Evolutionary conservation across 2,797 vertebrate genomes (phyloP), one percentile per base, ranked within the genome.

Genomic region (Trachops cirrhosus): DNA sequence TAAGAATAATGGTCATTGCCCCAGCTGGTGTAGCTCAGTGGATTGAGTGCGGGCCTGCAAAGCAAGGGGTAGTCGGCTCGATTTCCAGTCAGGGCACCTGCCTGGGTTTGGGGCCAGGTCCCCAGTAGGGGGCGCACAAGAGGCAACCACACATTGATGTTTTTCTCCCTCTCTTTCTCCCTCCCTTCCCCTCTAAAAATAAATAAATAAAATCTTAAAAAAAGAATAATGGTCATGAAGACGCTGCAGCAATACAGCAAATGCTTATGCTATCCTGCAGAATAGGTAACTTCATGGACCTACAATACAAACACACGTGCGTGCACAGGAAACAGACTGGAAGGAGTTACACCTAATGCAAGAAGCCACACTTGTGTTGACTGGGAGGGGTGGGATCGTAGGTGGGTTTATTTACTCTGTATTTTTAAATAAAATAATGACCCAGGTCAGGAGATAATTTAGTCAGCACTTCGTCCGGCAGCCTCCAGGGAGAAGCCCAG

Each of bases 371-470:
- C 57, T 92, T 70, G 14, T 82, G 16, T 86, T 82, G 41, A 26
- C 29, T 21, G 37, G 70, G 62, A 57, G 18, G 15, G 22, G 7
- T 54, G 62, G 18, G 29, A 9, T 15, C 48, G 39, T 52, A 10
- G 44, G 21, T 85, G 44, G 68, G 41, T 73, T 89, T 59, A 26
- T 74, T 77, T 77, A 41, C n/a, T 83, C 39, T 57, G 22, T 78
- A 37, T 57, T 93, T 93, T 74, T 79, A 92, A 92, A 90, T 86
- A 59, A 96, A 89, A 74, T 52, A 75, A 50, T 15, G 34, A 26
- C 46, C 41, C 50, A 26, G 14, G 22, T 71, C 57, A 54, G 71
- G 73, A 89, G 77, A 57, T 70, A 70, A 39, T 9, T 83, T 39
- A 64, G 73, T 79, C 62, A 37, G 64, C 11, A 7, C 54, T 16